Conservation (phyloP, 2,888 invertebrate genomes). For the Patella pellucida region DNA sequence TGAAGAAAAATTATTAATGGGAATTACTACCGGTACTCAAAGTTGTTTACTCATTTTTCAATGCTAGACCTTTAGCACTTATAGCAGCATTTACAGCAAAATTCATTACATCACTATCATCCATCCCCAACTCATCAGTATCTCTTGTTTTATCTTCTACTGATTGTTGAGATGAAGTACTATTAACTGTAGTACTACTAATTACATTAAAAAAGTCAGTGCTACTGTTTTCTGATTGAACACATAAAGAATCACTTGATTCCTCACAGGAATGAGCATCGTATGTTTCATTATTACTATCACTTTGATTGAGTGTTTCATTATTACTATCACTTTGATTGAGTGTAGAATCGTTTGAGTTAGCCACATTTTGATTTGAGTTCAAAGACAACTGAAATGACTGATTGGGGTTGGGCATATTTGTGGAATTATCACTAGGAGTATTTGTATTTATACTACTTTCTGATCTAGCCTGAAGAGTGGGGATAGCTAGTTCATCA, state of each 20-base stretch:
- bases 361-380: not conserved
- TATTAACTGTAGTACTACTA: not conserved
- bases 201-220: not conserved
- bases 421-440: not conserved
- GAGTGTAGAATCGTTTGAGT: not conserved
- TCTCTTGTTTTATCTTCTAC: not conserved
- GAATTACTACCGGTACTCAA: not conserved
- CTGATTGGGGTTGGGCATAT: not conserved
- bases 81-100: conserved; percentile 17
- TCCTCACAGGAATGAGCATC: not conserved
- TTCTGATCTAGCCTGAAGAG: not conserved
- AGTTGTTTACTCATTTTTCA: not conserved
- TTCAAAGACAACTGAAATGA: not conserved
- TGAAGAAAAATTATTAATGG: not conserved
- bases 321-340: not conserved
- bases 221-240: not conserved
- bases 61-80: conserved; percentile 13
- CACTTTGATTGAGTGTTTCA: not conserved
- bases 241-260: not conserved
- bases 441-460: not conserved
- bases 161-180: too few species aligned
- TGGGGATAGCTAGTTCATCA: not conserved
- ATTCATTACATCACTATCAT: conserved; percentile 12
- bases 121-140: not conserved
- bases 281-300: not conserved